Conservation (phyloP, 2,888 invertebrate genomes). For the Crematogaster levior region DNA sequence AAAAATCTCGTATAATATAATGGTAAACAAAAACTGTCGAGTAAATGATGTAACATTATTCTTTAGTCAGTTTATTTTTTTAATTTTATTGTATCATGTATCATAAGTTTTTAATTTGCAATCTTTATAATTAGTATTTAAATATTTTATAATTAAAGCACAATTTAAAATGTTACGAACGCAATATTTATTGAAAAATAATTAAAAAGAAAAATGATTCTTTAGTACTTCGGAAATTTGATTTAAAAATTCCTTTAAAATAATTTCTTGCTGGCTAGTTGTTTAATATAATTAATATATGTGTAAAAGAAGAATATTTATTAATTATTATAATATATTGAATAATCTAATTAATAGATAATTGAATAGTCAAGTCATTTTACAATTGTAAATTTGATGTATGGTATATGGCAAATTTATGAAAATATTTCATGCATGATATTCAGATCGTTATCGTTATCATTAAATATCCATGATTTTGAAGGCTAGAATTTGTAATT, state of each 20-base stretch:
- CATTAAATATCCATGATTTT: not conserved
- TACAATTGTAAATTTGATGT: constrained; percentile 3
- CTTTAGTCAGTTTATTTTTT: not conserved
- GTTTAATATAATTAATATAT: no score
- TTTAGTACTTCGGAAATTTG: not conserved
- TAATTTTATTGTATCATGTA: not conserved
- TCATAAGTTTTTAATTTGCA: not conserved
- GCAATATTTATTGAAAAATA: not conserved
- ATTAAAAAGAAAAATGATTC: not conserved
- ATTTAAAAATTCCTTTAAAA: not conserved
- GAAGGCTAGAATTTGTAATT: constrained; percentile 11
- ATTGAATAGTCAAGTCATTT: not conserved
- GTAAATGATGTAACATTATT: not conserved
- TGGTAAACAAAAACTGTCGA: not conserved
- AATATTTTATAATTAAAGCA: not conserved
- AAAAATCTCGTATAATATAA: not conserved
- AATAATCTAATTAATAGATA: not conserved
- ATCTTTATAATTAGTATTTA: no score
- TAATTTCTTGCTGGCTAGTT: not conserved
- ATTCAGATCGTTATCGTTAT: not conserved
- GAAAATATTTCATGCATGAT: not conserved
- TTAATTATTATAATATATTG: not conserved
- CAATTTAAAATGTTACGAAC: not conserved
- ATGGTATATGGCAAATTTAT: not conserved
- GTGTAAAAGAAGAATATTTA: not conserved